phyloP scores from a whole-genome alignment of 2,113 vertebrate genomes.

The Cygnus buccinator region DNA sequence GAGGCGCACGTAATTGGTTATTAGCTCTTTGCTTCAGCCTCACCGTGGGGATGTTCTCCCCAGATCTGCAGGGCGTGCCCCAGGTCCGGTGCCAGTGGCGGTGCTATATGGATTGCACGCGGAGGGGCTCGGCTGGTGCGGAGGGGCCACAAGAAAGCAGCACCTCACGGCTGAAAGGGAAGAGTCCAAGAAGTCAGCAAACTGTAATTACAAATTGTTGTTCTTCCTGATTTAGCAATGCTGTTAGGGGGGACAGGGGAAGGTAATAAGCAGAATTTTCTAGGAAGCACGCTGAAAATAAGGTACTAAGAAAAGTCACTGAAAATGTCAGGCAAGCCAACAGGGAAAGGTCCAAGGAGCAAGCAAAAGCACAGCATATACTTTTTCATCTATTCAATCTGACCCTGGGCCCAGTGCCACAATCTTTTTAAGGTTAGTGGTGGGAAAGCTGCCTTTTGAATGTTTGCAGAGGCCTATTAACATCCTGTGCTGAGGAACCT shows the following conservation, averaged over 20 bases:
- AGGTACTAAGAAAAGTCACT: constrained; percentile 74
- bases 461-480: constrained; percentile 81
- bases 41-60: neutral
- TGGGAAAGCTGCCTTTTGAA: constrained; percentile 73
- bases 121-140: neutral
- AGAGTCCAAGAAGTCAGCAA: neutral
- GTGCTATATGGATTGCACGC: accelerated
- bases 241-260: neutral
- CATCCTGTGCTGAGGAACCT: constrained; percentile 80
- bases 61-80: neutral
- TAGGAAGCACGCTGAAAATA: constrained; percentile 73
- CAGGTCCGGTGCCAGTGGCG: accelerated
- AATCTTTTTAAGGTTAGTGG: constrained; percentile 80
- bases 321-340: constrained; percentile 76
- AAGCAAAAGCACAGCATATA: constrained; percentile 66
- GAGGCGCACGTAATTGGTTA: neutral
- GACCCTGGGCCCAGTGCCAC: constrained; percentile 76
- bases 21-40: neutral
- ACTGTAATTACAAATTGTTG: constrained; percentile 5
- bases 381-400: constrained; percentile 77
- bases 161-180: neutral
- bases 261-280: constrained; percentile 71
- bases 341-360: constrained; percentile 76
- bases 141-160: neutral
- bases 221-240: constrained; percentile 5